phyloP scores from a whole-genome alignment of 2,888 invertebrate genomes.

The Physocephala rufipes region DNA sequence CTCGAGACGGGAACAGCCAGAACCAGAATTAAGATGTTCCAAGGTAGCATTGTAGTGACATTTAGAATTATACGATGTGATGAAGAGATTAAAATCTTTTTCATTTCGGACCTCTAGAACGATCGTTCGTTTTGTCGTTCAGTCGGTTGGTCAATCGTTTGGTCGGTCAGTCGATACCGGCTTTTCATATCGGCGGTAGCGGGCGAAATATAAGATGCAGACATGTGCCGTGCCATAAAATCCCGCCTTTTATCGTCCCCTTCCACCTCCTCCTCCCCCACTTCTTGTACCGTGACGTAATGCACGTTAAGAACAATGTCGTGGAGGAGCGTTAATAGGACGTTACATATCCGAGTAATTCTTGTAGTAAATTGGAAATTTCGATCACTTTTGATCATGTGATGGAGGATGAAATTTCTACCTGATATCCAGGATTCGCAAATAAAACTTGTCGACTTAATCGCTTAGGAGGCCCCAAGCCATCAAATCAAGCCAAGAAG shows the following conservation, averaged over 20 bases:
- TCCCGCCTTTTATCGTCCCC: too few species aligned
- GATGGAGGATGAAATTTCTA: too few species aligned
- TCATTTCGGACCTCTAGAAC: conserved; percentile 55
- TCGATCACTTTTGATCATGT: background rate
- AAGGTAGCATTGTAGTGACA: conserved; percentile 59
- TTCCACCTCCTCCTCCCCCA: too few species aligned
- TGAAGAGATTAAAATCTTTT: conserved; percentile 63
- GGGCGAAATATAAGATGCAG: conserved; percentile 2
- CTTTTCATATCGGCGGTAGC: too few species aligned
- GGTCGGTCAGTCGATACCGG: too few species aligned
- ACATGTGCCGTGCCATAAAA: background rate
- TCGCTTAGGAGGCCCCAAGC: too few species aligned
- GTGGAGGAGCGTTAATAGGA: background rate
- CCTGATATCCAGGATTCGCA: background rate
- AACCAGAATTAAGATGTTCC: conserved; percentile 24
- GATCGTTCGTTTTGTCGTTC: background rate
- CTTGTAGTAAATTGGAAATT: conserved; percentile 5
- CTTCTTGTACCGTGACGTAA: too few species aligned
- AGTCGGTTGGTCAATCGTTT: too few species aligned
- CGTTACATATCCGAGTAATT: background rate
- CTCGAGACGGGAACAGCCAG: conserved; percentile 29
- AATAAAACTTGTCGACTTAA: too few species aligned
- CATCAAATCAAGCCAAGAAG: too few species aligned
- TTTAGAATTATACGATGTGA: conserved; percentile 64
- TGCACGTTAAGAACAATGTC: background rate